These are phyloP conservation scores for Platygyra sinensis DNA, from an alignment of 64 coral and sea anemone species.

Conservation along the genomic window DNA sequence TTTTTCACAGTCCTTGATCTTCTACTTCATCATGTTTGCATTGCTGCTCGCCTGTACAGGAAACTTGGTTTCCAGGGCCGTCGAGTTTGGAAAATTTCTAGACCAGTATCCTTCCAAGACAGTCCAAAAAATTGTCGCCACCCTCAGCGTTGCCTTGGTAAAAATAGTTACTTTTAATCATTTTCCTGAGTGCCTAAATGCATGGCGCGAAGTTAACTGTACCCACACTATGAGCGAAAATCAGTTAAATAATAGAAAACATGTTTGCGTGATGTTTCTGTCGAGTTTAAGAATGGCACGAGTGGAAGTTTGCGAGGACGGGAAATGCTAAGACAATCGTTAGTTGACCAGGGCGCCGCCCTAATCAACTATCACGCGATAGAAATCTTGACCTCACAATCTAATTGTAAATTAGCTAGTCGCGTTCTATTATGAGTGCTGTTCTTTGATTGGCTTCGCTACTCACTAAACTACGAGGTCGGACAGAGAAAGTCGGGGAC, in stretches of 20 bases:
- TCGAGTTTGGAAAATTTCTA: neutral
- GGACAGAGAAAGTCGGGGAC: no score
- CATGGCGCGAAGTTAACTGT: neutral
- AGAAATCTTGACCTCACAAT: no score
- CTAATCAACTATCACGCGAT: no score
- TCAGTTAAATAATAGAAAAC: no score
- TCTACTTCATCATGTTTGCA: constrained; percentile 20
- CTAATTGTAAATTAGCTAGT: no score
- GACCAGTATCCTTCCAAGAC: neutral
- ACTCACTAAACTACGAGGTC: no score
- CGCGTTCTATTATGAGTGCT: no score
- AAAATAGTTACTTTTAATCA: neutral
- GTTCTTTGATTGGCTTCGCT: no score
- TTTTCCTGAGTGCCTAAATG: neutral
- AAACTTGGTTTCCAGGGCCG: constrained; percentile 12
- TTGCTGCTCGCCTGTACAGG: constrained; percentile 14
- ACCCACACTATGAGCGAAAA: no score
- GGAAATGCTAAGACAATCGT: no score
- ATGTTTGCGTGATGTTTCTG: neutral
- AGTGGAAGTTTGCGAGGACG: neutral
- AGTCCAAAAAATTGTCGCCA: neutral
- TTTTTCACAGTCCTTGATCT: constrained; percentile 1
- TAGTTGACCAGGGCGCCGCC: no score
- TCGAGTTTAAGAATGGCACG: neutral
- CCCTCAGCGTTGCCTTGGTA: constrained; percentile 15